Conservation (phyloP, 2,113 vertebrate species). For the Ammodytes marinus region DNA sequence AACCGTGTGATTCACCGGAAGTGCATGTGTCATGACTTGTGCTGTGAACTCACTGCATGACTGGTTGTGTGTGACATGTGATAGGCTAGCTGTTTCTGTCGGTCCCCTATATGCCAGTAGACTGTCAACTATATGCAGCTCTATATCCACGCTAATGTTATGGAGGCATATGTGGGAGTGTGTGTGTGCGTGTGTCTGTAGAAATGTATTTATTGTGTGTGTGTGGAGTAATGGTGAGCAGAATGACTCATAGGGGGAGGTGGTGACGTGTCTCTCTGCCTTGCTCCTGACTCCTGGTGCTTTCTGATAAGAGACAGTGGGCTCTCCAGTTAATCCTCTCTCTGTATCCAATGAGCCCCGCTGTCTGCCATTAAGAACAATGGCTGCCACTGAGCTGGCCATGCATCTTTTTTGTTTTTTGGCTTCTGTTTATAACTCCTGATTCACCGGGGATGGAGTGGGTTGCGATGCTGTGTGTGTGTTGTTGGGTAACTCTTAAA, state of each 20-base stretch:
- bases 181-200: conserved; percentile 25
- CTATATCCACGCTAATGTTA: conserved; percentile 47
- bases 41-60: background rate
- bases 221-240: conserved; percentile 40
- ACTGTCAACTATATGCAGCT: conserved; percentile 38
- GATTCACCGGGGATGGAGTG: conserved; percentile 69
- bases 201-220: no score
- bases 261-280: conserved; percentile 46
- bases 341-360: conserved; percentile 22
- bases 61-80: conserved; percentile 27
- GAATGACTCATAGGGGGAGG: conserved; percentile 63
- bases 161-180: conserved; percentile 29
- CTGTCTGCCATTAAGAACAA: conserved; percentile 55
- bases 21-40: conserved; percentile 1
- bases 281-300: conserved; percentile 60
- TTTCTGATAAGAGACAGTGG: conserved; percentile 60
- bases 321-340: conserved; percentile 60
- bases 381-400: conserved; percentile 49
- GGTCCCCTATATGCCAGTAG: conserved; percentile 15
- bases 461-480: conserved; percentile 44
- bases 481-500: conserved; percentile 57
- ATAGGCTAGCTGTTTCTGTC: conserved; percentile 36
- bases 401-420: conserved; percentile 57
- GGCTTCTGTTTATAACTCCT: conserved; percentile 65
- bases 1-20: conserved; percentile 34